phyloP scores from a whole-genome alignment of 1,140 invertebrate genomes.

The Scaptodrosophila lebanonensis region DNA sequence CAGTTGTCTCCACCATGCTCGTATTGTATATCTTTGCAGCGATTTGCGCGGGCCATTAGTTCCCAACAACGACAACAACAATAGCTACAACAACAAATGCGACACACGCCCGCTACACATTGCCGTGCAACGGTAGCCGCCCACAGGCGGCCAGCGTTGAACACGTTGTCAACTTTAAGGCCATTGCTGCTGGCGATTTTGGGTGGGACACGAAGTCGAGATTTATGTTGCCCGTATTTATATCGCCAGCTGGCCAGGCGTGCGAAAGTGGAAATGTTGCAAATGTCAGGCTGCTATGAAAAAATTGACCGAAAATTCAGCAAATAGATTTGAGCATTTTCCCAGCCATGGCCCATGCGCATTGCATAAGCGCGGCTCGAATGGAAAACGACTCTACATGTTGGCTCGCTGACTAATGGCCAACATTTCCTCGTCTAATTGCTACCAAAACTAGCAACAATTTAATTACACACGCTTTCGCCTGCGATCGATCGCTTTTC shows the following conservation, averaged over 20 bases:
- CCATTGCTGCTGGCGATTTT: too few species aligned
- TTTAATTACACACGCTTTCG: constrained; percentile 66
- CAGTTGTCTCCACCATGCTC: neutral
- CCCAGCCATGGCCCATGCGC: too few species aligned
- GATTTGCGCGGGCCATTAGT: too few species aligned
- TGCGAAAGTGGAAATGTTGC: constrained; percentile 36
- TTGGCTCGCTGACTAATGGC: constrained; percentile 16
- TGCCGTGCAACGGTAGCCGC: too few species aligned
- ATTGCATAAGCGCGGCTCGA: too few species aligned
- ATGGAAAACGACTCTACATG: too few species aligned
- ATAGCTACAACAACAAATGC: constrained; percentile 1
- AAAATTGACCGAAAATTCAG: too few species aligned
- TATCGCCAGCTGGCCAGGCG: too few species aligned
- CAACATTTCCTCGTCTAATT: constrained; percentile 42
- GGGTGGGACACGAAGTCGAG: constrained; percentile 4
- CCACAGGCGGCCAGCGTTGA: too few species aligned
- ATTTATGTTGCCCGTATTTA: too few species aligned
- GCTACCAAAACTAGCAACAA: constrained; percentile 40
- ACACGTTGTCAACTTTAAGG: too few species aligned
- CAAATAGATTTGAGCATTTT: constrained; percentile 9
- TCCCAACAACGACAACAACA: constrained; percentile 3
- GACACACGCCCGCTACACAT: constrained; percentile 40
- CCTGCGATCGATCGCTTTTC: constrained; percentile 46
- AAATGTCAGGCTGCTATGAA: constrained; percentile 26
- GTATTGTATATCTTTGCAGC: too few species aligned